These are phyloP conservation scores for Eurytoma adleriae DNA, from an alignment of 2,888 invertebrate genomes.

Conservation along the genomic window DNA sequence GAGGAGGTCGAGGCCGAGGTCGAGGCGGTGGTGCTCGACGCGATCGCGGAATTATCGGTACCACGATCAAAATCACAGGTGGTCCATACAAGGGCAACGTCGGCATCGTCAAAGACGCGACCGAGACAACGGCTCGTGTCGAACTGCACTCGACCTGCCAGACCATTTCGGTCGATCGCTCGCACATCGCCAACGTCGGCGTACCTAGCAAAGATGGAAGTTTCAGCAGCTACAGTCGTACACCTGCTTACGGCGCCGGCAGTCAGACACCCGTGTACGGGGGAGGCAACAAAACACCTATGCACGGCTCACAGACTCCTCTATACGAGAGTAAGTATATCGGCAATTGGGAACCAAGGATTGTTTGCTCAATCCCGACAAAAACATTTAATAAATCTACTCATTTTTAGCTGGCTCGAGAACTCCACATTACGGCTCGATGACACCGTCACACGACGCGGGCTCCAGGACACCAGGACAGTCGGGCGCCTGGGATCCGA, in stretches of 20 bases:
- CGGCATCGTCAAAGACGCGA: conserved; percentile 99
- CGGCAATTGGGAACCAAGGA: not conserved
- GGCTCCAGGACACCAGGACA: conserved; percentile 77
- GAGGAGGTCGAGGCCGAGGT: conserved; percentile 77
- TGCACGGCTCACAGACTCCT: conserved; percentile 95
- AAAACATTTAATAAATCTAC: too few relatives aligned
- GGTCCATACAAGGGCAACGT: conserved; percentile 98
- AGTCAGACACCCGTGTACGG: conserved; percentile 91
- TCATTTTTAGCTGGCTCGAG: conserved; percentile 79
- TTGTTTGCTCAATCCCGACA: not conserved
- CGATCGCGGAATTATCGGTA: conserved; percentile 95
- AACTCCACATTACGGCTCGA: conserved; percentile 81
- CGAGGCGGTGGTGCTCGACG: conserved; percentile 84
- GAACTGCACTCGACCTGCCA: conserved; percentile 98
- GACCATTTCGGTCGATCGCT: conserved; percentile 96
- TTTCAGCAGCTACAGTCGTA: conserved; percentile 84
- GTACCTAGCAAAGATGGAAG: conserved; percentile 82
- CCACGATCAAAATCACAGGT: conserved; percentile 98
- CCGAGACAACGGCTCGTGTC: conserved; percentile 94
- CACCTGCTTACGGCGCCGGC: conserved; percentile 82
- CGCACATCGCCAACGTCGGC: conserved; percentile 89
- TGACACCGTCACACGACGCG: conserved; percentile 78
- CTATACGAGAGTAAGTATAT: conserved; percentile 83
- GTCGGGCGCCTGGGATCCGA: conserved; percentile 77
- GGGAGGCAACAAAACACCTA: conserved; percentile 91